Conservation (phyloP, 2,113 vertebrate genomes). For the Petromus typicus region DNA sequence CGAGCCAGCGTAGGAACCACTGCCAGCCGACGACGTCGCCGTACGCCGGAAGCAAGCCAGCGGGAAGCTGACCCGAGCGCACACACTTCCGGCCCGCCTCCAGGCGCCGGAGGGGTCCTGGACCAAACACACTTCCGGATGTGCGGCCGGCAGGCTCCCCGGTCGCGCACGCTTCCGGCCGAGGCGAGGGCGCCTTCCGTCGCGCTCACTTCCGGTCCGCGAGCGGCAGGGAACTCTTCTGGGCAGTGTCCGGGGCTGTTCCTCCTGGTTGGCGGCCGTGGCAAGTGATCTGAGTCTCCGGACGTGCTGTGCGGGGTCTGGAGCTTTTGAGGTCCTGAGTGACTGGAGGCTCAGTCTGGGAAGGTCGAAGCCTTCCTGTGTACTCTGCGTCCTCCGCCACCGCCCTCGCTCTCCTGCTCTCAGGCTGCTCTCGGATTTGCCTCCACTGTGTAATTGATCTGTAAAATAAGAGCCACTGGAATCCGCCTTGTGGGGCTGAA, state of each 20-base stretch:
- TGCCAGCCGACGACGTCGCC: not conserved
- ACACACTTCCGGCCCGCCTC: not conserved
- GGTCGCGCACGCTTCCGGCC: not conserved
- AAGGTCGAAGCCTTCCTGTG: not conserved
- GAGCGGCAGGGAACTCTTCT: fast-evolving
- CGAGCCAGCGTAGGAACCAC: not conserved
- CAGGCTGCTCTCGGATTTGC: not conserved
- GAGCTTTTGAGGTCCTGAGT: not conserved
- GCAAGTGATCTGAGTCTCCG: not conserved
- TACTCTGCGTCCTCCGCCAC: not conserved
- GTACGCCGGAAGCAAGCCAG: constrained; percentile 27
- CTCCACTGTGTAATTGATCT: not conserved
- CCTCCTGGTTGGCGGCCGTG: not conserved
- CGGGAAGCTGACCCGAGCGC: not conserved
- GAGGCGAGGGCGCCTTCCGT: not conserved
- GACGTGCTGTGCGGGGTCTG: not conserved
- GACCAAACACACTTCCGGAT: not conserved
- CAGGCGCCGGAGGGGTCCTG: not conserved
- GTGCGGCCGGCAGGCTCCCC: no score
- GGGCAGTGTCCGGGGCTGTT: not conserved
- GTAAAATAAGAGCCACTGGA: not conserved
- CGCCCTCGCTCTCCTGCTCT: not conserved
- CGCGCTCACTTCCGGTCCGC: not conserved
- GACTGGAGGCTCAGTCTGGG: not conserved
- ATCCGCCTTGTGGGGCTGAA: not conserved